A percentile compares a stretch with the other conserved stretches of the same genome.
Conservation (phyloP, 1,140 invertebrate species). For the Laupala kohalensis region DNA sequence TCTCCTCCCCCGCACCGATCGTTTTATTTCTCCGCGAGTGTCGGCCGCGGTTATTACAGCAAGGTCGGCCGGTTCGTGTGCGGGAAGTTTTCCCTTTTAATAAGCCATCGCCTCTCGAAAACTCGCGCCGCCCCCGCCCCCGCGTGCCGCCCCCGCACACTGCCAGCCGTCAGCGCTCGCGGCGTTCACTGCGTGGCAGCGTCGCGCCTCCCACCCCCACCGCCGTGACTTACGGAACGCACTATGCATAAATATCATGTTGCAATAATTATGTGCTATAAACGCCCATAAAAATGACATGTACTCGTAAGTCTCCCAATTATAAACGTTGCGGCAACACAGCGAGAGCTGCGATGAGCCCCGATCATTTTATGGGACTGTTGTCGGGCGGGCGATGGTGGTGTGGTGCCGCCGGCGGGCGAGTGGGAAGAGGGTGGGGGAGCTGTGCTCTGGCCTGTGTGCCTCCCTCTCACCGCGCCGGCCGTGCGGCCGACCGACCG, state of each 20-base stretch:
- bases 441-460: background rate
- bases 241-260: background rate
- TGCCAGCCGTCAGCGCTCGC: background rate
- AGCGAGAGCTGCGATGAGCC: background rate
- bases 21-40: no score
- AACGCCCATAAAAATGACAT: background rate
- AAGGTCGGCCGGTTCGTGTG: background rate
- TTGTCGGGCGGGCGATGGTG: background rate
- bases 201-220: background rate
- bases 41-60: background rate
- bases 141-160: no score
- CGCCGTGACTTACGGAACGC: background rate
- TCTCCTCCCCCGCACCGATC: no score
- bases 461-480: background rate
- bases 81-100: background rate
- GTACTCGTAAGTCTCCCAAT: background rate
- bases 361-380: background rate
- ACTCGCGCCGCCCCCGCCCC: no score
- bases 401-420: background rate
- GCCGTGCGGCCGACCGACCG: no score
- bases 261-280: background rate
- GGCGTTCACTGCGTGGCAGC: no score
- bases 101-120: background rate
- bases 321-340: background rate
- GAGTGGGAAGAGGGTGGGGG: no score